Conservation (phyloP, 2,888 invertebrate species). For the Linnaemya vulpina region DNA sequence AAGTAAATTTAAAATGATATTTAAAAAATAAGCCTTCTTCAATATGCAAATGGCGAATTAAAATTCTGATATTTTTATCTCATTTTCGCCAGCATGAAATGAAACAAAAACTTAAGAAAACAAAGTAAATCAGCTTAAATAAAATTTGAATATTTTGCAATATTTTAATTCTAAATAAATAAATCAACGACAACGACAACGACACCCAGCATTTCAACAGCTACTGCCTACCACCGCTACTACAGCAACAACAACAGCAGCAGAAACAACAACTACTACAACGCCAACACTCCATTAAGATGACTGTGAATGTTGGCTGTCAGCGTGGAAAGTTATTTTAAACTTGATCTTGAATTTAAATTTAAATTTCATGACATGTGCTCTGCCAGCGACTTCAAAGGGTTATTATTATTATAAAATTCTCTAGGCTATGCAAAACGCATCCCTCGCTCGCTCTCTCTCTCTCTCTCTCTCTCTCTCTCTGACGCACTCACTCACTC, state of each 20-base stretch:
- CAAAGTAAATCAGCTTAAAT: constrained; percentile 49
- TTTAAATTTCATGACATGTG: constrained; percentile 62
- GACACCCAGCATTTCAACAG: constrained; percentile 1
- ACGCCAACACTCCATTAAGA: not conserved
- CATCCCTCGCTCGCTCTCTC: not conserved
- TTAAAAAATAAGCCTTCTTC: not conserved
- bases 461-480: not conserved
- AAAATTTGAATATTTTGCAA: constrained; percentile 55
- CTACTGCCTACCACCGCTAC: not conserved
- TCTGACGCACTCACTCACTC: not conserved
- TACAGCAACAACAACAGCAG: not conserved
- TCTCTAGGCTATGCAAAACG: constrained; percentile 35
- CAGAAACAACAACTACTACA: not conserved
- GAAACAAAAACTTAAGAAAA: not conserved
- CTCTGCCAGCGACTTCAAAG: constrained; percentile 56
- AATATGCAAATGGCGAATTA: constrained; percentile 1
- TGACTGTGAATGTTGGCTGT: not conserved
- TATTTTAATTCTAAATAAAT: constrained; percentile 22
- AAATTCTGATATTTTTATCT: constrained; percentile 29
- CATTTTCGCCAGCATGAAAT: constrained; percentile 32
- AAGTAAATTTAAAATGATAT: not conserved
- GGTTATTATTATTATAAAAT: constrained; percentile 52
- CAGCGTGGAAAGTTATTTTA: constrained; percentile 51
- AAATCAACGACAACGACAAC: constrained; percentile 24
- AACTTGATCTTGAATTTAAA: constrained; percentile 69